phyloP scores from a whole-genome alignment of 1,140 invertebrate genomes.

The Drosophila murphyi region DNA sequence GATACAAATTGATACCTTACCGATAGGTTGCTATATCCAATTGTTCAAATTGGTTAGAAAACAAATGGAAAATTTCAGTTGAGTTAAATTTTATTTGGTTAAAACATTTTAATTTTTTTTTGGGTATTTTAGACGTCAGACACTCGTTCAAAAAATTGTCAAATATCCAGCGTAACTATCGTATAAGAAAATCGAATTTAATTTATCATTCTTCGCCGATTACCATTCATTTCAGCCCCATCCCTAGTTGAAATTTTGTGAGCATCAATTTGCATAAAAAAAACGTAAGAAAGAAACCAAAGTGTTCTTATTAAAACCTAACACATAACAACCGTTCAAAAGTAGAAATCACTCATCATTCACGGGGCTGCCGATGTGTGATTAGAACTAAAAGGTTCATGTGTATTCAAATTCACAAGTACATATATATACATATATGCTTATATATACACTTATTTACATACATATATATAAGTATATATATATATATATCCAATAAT shows the following conservation, averaged over 20 bases:
- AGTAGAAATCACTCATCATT: not conserved
- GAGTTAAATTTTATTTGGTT: slow-evolving; percentile 9
- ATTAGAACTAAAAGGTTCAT: slow-evolving; percentile 12
- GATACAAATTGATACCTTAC: not conserved
- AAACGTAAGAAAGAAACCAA: slow-evolving; percentile 41
- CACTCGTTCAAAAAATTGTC: slow-evolving; percentile 36
- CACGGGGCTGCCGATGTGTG: slow-evolving; percentile 12
- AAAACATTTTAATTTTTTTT: slow-evolving; percentile 4
- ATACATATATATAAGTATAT: slow-evolving; percentile 9
- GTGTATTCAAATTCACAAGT: slow-evolving; percentile 16
- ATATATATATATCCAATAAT: slow-evolving; percentile 8
- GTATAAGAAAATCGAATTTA: slow-evolving; percentile 29
- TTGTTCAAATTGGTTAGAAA: not conserved
- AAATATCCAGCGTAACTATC: slow-evolving; percentile 27
- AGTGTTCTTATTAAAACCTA: slow-evolving; percentile 14
- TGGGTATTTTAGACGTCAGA: slow-evolving; percentile 41
- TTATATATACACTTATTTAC: slow-evolving; percentile 15
- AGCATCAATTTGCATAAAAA: slow-evolving; percentile 49
- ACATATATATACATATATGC: slow-evolving; percentile 17
- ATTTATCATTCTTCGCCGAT: slow-evolving; percentile 34
- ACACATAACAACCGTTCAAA: slow-evolving; percentile 16
- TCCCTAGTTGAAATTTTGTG: slow-evolving; percentile 40
- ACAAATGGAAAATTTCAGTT: slow-evolving; percentile 30
- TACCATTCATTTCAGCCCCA: slow-evolving; percentile 28
- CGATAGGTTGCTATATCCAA: not conserved